A percentile compares a stretch with the other conserved stretches of the same genome.
These are phyloP conservation scores for Pantherophis guttatus DNA, from an alignment of 2,113 vertebrate genomes.

Conservation along the genomic window DNA sequence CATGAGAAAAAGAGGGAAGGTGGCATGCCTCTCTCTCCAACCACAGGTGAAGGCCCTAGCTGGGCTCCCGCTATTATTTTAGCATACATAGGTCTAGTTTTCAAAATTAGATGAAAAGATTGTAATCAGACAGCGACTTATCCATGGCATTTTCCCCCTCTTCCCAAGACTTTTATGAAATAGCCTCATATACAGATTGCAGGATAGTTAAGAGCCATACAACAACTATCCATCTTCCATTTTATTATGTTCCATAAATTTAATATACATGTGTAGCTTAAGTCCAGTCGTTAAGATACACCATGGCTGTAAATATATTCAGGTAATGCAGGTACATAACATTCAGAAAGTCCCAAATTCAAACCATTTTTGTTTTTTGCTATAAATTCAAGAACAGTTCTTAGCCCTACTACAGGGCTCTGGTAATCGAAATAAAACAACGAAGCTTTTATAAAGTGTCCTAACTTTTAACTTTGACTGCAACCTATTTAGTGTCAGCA, in stretches of 20 bases:
- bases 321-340: neutral
- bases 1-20: neutral
- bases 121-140: neutral
- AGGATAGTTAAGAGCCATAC: neutral
- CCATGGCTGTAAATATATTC: neutral
- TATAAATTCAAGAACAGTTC: neutral
- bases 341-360: neutral
- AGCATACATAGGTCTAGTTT: neutral
- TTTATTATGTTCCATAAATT: neutral
- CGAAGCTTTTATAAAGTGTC: neutral
- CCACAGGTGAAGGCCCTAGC: neutral
- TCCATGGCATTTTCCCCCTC: neutral
- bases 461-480: neutral
- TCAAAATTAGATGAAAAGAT: neutral
- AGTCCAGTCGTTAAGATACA: neutral
- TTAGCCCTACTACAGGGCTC: neutral
- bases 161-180: neutral
- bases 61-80: neutral
- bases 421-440: neutral
- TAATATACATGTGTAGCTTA: neutral
- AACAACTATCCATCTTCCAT: neutral
- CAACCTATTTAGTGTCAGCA: neutral
- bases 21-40: neutral
- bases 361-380: neutral
- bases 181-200: neutral